Evolutionary conservation across 2,797 vertebrate species (phyloP).

Genomic region (Falco biarmicus): DNA sequence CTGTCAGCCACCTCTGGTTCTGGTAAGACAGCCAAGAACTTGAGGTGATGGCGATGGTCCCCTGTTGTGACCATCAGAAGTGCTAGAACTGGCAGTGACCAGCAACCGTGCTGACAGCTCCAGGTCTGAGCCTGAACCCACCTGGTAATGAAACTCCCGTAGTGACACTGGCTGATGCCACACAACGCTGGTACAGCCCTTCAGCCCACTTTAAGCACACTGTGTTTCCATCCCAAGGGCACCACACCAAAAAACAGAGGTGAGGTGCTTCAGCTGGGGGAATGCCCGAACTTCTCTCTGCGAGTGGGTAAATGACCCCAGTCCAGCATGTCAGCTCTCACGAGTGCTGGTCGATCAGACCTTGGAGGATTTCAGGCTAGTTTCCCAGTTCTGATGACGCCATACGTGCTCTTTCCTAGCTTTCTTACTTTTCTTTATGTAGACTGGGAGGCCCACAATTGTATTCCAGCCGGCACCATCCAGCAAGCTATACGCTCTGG

Average conservation of each 20-base stretch:
- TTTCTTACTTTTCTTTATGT: background rate
- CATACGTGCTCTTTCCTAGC: background rate
- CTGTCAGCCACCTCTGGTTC: background rate
- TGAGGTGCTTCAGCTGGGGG: background rate
- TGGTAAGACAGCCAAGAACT: background rate
- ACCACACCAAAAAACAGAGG: background rate
- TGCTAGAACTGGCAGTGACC: background rate
- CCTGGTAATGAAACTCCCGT: background rate
- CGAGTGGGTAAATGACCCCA: too few relatives aligned
- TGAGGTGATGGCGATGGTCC: accelerated
- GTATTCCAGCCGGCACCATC: slow-evolving; percentile 77
- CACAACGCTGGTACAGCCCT: background rate
- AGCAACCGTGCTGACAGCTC: accelerated
- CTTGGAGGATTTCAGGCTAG: background rate
- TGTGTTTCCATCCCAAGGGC: background rate
- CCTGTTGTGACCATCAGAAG: background rate
- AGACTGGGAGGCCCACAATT: slow-evolving; percentile 81
- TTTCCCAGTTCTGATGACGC: background rate
- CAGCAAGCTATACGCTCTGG: slow-evolving; percentile 66
- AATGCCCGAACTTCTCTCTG: background rate
- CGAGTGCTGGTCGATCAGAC: accelerated
- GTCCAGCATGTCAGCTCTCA: background rate
- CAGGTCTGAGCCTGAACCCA: background rate
- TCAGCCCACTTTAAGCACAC: background rate
- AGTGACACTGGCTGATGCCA: background rate